These are phyloP conservation scores for Drosophila oshimai DNA, from an alignment of 1,140 invertebrate genomes.

Conservation along the genomic window DNA sequence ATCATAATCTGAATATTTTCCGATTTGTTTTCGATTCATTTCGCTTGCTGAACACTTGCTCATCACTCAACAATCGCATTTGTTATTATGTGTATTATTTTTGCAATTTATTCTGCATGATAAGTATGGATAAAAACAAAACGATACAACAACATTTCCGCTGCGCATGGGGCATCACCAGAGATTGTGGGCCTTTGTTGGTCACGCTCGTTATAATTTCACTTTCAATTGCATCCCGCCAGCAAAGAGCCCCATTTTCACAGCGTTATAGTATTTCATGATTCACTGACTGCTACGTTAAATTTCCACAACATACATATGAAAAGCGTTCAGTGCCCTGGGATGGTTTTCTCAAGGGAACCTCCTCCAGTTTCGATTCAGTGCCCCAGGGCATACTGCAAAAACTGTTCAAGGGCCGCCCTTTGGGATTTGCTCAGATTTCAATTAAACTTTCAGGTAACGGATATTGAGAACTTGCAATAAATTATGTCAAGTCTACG, in stretches of 20 bases:
- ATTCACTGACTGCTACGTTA: background rate
- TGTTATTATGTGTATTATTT: conserved; percentile 43
- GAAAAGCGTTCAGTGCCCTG: background rate
- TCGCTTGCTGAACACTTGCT: conserved; percentile 1
- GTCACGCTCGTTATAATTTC: conserved; percentile 37
- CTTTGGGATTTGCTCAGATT: background rate
- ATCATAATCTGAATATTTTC: background rate
- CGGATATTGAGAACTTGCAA: background rate
- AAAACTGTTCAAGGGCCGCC: background rate
- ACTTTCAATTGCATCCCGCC: conserved; percentile 66
- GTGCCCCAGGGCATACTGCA: background rate
- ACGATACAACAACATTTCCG: conserved; percentile 64
- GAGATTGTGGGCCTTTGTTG: conserved; percentile 33
- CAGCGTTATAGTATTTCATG: conserved; percentile 9
- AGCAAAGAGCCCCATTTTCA: conserved; percentile 16
- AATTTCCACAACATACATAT: background rate
- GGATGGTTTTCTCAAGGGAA: background rate
- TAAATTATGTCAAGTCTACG: conserved; percentile 52
- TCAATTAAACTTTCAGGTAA: conserved; percentile 8
- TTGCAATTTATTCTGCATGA: conserved; percentile 28
- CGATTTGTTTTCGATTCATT: conserved; percentile 10
- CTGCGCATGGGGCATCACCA: conserved; percentile 30
- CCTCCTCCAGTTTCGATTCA: background rate
- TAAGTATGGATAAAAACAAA: conserved; percentile 40
- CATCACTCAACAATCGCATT: conserved; percentile 27